Base-by-base conservation (phyloP, 2,797 vertebrate genomes). In the Chelmon rostratus region DNA sequence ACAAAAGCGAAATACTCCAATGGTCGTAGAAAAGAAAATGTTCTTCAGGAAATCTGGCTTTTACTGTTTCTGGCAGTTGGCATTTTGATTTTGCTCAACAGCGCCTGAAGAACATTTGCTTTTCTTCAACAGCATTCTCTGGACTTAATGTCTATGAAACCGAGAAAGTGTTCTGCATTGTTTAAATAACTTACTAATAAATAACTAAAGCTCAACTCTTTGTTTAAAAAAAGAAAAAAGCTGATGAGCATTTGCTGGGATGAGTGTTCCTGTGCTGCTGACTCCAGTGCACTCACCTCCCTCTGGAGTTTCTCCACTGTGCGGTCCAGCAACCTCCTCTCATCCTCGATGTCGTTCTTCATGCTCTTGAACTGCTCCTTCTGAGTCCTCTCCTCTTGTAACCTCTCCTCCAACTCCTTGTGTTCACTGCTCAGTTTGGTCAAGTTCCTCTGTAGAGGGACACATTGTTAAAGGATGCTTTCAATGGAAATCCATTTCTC, bases 241-340 rank as follows among this genome's bases (percentile, higher is more conserved):
- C 21, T 57, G 42, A 65, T 25, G 33, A 38, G 11, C n/a, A 23
- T 33, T 56, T 66, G 54, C 21, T 64, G 21, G 8, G 21, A 38
- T 57, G 35, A 28, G 42, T 15, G 58, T 52, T 35, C 3, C 15
- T 57, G 31, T 37, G 5, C 42, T 19, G 6, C 21, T 73, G 21
- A 54, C 8, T 64, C 2, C 57, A 16, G 10, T 28, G 23, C 21
- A 68, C 92, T 85, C 91, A 96, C 98, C 96, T 99, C 98, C 80
- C 92, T 96, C 91, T 99, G 97, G 70, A 99, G 95, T 83, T 97
- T 98, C 78, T 99, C 97, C 63, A 99, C 96, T 3, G 96, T 97
- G 40, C 96, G 93, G 88, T 97, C 97, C 84, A 99, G 93, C 49
- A 98, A 92, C 91, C 91, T 91, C 52, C 94, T 95, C 91, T 99